Conservation (phyloP, 2,113 vertebrate genomes). For the Chiloscyllium plagiosum region DNA sequence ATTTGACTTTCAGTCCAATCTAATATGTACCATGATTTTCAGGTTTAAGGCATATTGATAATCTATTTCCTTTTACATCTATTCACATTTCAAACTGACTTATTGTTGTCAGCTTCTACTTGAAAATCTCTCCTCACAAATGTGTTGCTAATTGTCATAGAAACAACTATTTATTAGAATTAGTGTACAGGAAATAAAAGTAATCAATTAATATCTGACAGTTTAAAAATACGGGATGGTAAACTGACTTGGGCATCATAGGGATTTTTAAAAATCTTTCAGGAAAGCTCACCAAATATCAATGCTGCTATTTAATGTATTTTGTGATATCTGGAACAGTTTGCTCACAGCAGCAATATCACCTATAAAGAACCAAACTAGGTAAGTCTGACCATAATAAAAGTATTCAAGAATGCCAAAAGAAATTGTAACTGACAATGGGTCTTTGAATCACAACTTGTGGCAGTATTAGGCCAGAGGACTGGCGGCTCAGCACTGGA, state of each 20-base stretch:
- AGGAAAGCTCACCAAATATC: neutral
- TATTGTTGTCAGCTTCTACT: neutral
- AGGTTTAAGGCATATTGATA: neutral
- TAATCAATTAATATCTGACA: neutral
- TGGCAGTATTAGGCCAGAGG: neutral
- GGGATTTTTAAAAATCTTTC: neutral
- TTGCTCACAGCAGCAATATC: neutral
- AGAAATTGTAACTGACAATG: neutral
- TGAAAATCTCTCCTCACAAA: neutral
- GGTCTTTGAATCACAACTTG: neutral
- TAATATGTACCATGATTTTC: neutral
- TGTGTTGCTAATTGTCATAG: neutral
- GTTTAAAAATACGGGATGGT: neutral
- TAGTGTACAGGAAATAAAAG: neutral
- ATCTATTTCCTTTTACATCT: neutral
- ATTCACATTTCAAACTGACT: neutral
- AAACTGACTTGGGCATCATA: neutral
- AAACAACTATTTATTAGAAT: neutral
- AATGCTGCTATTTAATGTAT: neutral
- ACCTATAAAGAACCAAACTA: neutral
- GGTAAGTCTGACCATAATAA: neutral
- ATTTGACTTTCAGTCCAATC: neutral
- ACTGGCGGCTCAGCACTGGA: neutral
- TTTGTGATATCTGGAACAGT: neutral
- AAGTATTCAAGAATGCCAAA: neutral